These are phyloP conservation scores for Plagodis pulveraria DNA, from an alignment of 2,888 invertebrate genomes.

Conservation along the genomic window DNA sequence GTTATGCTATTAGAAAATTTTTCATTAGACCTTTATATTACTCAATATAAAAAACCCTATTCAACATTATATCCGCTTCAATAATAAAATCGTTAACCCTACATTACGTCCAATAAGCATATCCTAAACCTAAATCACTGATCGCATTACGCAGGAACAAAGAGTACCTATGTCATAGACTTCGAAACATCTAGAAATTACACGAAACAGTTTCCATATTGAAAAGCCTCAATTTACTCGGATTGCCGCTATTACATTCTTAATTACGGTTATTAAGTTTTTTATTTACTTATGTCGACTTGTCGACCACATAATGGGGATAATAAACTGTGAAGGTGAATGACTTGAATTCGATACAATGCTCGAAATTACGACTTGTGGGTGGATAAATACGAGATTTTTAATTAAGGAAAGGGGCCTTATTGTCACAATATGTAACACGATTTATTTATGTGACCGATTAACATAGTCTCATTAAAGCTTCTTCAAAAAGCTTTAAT, in stretches of 20 bases:
- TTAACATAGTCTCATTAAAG: not conserved
- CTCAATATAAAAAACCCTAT: too few relatives aligned
- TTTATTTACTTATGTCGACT: conserved; percentile 7
- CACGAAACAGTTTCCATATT: too few relatives aligned
- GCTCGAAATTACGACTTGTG: conserved; percentile 15
- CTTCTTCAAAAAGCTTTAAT: not conserved
- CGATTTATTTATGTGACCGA: not conserved
- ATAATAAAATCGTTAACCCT: too few relatives aligned
- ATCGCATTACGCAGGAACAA: too few relatives aligned
- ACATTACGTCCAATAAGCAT: too few relatives aligned
- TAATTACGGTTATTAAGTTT: conserved; percentile 17
- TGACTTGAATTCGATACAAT: conserved; percentile 18
- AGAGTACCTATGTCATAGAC: too few relatives aligned
- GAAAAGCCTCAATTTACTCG: conserved; percentile 7
- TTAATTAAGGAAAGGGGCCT: not conserved
- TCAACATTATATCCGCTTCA: too few relatives aligned
- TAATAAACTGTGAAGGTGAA: conserved; percentile 24
- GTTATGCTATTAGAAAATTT: too few relatives aligned
- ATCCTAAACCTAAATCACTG: too few relatives aligned
- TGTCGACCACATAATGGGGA: conserved; percentile 21
- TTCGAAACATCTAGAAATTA: too few relatives aligned
- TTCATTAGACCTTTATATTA: too few relatives aligned
- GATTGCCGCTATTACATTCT: conserved; percentile 7
- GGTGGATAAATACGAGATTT: conserved; percentile 3
- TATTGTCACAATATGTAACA: not conserved